A percentile compares a stretch with the other conserved stretches of the same genome.
Evolutionary conservation across 2,888 invertebrate genomes (phyloP).

Genomic region (Xiphydria camelus): DNA sequence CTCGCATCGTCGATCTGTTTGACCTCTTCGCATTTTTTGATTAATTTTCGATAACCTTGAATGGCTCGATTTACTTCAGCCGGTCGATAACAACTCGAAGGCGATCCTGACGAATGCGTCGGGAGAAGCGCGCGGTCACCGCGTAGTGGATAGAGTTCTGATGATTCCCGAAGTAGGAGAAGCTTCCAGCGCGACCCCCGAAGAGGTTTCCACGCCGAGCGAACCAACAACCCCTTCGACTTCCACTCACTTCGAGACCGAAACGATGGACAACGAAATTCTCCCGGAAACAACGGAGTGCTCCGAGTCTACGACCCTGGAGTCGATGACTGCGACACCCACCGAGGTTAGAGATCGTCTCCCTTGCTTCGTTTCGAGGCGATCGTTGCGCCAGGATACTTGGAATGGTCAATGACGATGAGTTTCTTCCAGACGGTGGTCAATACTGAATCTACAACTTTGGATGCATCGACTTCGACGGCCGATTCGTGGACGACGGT

Average conservation of each 20-base stretch:
- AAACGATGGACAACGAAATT: constrained; percentile 52
- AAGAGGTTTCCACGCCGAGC: constrained; percentile 22
- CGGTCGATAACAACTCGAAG: constrained; percentile 12
- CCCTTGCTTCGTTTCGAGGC: too few species aligned
- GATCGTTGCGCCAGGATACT: too few species aligned
- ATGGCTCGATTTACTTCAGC: background rate
- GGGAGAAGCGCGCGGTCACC: constrained; percentile 50
- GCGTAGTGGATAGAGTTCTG: constrained; percentile 35
- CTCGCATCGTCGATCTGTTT: too few species aligned
- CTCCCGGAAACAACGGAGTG: constrained; percentile 34
- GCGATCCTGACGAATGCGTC: constrained; percentile 28
- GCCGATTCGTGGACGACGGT: constrained; percentile 12
- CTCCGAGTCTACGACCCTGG: background rate
- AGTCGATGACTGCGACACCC: constrained; percentile 4
- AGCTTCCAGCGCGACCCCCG: constrained; percentile 18
- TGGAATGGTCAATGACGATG: background rate
- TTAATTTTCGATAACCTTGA: background rate
- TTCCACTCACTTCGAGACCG: constrained; percentile 36
- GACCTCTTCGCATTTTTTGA: background rate
- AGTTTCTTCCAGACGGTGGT: constrained; percentile 1
- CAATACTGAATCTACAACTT: constrained; percentile 17
- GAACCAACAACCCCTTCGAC: constrained; percentile 15
- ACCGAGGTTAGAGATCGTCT: constrained; percentile 7
- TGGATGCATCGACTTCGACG: constrained; percentile 19
- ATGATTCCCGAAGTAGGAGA: constrained; percentile 27